Evolutionary conservation across 2,113 vertebrate genomes (phyloP).

Genomic region (Solea senegalensis): DNA sequence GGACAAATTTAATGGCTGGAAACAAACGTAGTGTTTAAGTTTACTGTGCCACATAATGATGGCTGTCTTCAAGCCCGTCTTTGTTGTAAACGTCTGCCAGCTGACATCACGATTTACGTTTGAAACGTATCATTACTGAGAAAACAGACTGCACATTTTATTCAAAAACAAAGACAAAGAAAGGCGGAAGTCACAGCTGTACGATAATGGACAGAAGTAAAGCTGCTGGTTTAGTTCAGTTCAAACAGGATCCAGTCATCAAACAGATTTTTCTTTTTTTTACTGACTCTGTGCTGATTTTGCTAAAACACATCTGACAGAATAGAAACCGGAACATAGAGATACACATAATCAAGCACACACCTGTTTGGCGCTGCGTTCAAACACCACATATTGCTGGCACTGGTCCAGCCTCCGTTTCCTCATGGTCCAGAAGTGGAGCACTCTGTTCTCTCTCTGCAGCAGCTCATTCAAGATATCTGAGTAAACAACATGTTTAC

Average conservation of each 20-base stretch:
- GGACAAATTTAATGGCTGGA: background rate
- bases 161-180: slow-evolving; percentile 12
- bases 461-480: slow-evolving; percentile 98
- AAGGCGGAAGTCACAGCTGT: slow-evolving; percentile 33
- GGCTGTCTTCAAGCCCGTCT: slow-evolving; percentile 26
- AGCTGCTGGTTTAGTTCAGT: background rate
- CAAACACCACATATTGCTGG: slow-evolving; percentile 98
- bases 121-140: slow-evolving; percentile 38
- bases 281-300: background rate
- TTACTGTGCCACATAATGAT: slow-evolving; percentile 39
- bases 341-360: slow-evolving; percentile 18
- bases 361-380: slow-evolving; percentile 99
- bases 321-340: background rate
- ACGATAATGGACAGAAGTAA: background rate
- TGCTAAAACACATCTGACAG: background rate
- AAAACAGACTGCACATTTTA: slow-evolving; percentile 13
- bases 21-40: slow-evolving; percentile 35
- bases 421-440: slow-evolving; percentile 99
- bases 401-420: slow-evolving; percentile 97
- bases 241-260: background rate
- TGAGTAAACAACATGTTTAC: slow-evolving; percentile 56
- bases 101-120: slow-evolving; percentile 30
- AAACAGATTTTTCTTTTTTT: background rate
- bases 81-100: slow-evolving; percentile 33
- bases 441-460: slow-evolving; percentile 96